These are phyloP conservation scores for Carpatolechia fugitivella DNA, from an alignment of 2,888 invertebrate genomes.

Conservation along the genomic window DNA sequence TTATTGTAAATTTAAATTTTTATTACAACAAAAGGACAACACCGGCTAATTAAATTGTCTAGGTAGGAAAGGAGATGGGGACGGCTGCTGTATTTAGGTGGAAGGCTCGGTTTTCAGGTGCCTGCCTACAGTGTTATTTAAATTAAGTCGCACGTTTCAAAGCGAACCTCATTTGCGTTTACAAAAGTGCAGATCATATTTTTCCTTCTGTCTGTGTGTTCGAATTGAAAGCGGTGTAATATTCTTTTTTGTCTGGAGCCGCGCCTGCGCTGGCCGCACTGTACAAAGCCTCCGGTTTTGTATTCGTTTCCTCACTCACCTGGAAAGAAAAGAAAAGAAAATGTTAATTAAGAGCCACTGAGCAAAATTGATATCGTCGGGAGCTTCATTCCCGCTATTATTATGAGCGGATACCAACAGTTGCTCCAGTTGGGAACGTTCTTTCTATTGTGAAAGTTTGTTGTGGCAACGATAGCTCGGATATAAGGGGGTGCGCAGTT, in stretches of 20 bases:
- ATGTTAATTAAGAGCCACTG: conserved; percentile 78
- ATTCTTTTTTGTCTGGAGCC: conserved; percentile 67
- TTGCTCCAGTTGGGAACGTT: conserved; percentile 31
- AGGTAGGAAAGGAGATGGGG: not conserved
- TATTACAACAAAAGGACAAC: not conserved
- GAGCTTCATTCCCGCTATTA: conserved; percentile 60
- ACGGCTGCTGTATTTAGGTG: conserved; percentile 12
- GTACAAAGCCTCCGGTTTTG: conserved; percentile 66
- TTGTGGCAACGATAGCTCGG: not conserved
- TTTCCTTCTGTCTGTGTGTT: conserved; percentile 63
- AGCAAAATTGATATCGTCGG: conserved; percentile 72
- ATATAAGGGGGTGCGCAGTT: not conserved
- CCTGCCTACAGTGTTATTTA: conserved; percentile 54
- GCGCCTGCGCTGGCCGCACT: conserved; percentile 40
- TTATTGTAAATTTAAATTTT: too few species aligned
- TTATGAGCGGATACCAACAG: conserved; percentile 63
- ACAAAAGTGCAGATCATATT: conserved; percentile 75
- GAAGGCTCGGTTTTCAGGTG: conserved; percentile 28
- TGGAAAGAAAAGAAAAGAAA: conserved; percentile 77
- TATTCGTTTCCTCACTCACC: conserved; percentile 73
- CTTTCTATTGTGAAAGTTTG: conserved; percentile 15
- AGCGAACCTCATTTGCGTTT: conserved; percentile 73
- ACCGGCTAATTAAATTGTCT: conserved; percentile 5
- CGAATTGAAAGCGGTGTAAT: conserved; percentile 73
- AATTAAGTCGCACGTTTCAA: conserved; percentile 65